Evolutionary conservation across 2,113 vertebrate species (phyloP).

Genomic region (Elaphurus davidianus): DNA sequence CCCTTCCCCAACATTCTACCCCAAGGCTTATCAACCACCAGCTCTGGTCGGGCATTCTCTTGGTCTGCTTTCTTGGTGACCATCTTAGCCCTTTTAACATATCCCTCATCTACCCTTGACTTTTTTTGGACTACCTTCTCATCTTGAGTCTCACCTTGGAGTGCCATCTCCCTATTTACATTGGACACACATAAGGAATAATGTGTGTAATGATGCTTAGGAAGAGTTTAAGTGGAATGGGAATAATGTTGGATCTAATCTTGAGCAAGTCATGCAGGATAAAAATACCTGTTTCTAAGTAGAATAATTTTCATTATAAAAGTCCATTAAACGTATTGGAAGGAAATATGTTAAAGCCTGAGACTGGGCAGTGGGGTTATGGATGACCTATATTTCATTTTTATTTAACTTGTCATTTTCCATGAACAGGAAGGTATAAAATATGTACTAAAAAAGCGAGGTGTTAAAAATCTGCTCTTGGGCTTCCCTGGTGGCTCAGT

Average conservation of each 20-base stretch:
- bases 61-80: not conserved
- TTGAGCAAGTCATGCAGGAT: not conserved
- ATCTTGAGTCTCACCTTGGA: not conserved
- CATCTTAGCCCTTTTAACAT: not conserved
- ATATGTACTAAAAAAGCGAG: not conserved
- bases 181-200: not conserved
- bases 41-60: not conserved
- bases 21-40: not conserved
- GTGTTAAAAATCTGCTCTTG: constrained; percentile 14
- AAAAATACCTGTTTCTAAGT: not conserved
- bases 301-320: constrained; percentile 22
- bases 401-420: constrained; percentile 27
- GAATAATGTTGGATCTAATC: not conserved
- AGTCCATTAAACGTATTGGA: not conserved
- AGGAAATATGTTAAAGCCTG: constrained; percentile 23
- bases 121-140: not conserved
- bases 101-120: not conserved
- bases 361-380: not conserved
- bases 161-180: not conserved
- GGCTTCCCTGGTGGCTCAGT: not conserved
- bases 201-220: constrained; percentile 16
- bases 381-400: constrained; percentile 14
- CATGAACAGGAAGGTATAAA: not conserved
- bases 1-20: not conserved
- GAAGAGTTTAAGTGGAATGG: constrained; percentile 2